phyloP scores from a whole-genome alignment of 2,113 vertebrate species.

The Picathartes gymnocephalus region DNA sequence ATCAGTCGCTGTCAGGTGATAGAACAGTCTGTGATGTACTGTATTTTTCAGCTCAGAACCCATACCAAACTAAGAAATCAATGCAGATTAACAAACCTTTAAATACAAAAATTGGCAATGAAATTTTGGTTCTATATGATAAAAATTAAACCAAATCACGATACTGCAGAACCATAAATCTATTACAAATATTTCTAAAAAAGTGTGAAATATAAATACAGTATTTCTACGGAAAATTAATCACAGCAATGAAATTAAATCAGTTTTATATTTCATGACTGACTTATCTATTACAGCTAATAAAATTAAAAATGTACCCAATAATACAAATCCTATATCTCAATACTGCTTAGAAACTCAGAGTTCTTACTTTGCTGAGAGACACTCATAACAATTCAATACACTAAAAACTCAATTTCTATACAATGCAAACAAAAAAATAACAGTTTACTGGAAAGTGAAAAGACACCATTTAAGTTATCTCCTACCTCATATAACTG shows the following conservation, averaged over 20 bases:
- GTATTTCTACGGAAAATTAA: neutral
- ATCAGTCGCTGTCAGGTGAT: slow-evolving; percentile 72
- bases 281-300: neutral
- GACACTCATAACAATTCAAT: neutral
- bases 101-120: slow-evolving; percentile 58
- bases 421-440: neutral
- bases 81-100: slow-evolving; percentile 69
- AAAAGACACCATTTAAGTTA: neutral
- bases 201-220: neutral
- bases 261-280: neutral
- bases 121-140: slow-evolving; percentile 32
- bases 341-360: neutral
- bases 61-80: slow-evolving; percentile 72
- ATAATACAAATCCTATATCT: neutral
- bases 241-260: neutral
- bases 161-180: neutral
- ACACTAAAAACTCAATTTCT: neutral
- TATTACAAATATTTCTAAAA: neutral
- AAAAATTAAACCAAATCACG: neutral
- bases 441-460: neutral
- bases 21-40: slow-evolving; percentile 69
- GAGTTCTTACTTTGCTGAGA: neutral
- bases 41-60: slow-evolving; percentile 67
- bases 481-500: neutral
- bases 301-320: neutral